Conservation (phyloP, 2,113 vertebrate species). For the Speoplatyrhinus poulsoni region DNA sequence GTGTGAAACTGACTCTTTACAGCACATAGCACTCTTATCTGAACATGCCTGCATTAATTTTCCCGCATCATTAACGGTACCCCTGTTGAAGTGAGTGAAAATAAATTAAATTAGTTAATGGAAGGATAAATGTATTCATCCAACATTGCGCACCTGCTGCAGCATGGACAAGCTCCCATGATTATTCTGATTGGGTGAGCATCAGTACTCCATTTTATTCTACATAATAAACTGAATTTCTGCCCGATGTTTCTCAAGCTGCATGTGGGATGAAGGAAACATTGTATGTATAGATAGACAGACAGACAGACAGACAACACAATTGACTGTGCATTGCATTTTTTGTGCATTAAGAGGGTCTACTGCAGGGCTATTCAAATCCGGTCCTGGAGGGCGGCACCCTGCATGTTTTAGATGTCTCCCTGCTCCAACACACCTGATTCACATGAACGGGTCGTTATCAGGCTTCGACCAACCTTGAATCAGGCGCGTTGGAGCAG, state of each 20-base stretch:
- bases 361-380: too few species aligned
- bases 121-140: conserved; percentile 33
- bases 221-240: conserved; percentile 36
- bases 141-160: conserved; percentile 37
- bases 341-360: background rate
- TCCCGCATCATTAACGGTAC: conserved; percentile 43
- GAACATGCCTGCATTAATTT: conserved; percentile 51
- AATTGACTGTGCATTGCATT: conserved; percentile 11
- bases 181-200: conserved; percentile 61
- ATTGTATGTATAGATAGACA: conserved; percentile 15
- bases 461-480: too few species aligned
- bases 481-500: too few species aligned
- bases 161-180: conserved; percentile 35
- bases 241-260: conserved; percentile 23
- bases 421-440: too few species aligned
- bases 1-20: conserved; percentile 56
- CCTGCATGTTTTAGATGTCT: too few species aligned
- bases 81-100: conserved; percentile 29
- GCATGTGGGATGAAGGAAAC: conserved; percentile 13
- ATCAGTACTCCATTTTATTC: conserved; percentile 46
- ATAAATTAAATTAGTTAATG: conserved; percentile 37
- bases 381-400: too few species aligned
- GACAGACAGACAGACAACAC: conserved; percentile 23
- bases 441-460: too few species aligned
- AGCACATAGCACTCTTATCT: conserved; percentile 56